Conservation (phyloP, 2,797 vertebrate genomes). For the Manis crassicaudata region DNA sequence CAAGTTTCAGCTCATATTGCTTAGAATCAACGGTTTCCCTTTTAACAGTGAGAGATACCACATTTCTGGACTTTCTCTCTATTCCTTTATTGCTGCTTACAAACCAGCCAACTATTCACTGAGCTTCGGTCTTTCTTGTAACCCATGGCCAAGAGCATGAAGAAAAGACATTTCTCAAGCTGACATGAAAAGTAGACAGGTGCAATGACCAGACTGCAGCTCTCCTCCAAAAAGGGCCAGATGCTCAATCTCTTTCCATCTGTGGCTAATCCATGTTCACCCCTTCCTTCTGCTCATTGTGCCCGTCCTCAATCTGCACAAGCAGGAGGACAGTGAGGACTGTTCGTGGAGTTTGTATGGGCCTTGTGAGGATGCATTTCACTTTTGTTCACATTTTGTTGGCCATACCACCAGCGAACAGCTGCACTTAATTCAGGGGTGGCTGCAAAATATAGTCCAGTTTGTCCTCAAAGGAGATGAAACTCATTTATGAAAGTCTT, state of each 20-base stretch:
- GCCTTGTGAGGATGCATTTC: neutral
- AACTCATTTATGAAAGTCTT: neutral
- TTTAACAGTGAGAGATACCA: neutral
- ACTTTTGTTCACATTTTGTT: neutral
- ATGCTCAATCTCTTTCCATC: too few species aligned
- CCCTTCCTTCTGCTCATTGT: neutral
- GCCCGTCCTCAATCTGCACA: neutral
- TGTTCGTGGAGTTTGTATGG: neutral
- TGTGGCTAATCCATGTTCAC: neutral
- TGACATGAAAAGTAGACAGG: neutral
- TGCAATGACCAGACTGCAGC: neutral
- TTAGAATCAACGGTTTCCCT: neutral
- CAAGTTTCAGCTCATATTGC: neutral
- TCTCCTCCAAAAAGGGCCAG: neutral
- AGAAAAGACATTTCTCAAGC: neutral
- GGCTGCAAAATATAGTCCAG: neutral
- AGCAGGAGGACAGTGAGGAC: neutral
- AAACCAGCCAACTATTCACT: neutral
- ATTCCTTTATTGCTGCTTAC: neutral
- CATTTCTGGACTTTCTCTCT: neutral
- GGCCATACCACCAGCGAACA: neutral
- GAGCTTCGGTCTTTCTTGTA: neutral
- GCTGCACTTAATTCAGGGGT: neutral
- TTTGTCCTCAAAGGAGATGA: neutral
- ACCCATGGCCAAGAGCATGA: neutral